A percentile compares a stretch with the other conserved stretches of the same genome.
phyloP scores from a whole-genome alignment of 2,888 invertebrate species.

The Drosophila dives region DNA sequence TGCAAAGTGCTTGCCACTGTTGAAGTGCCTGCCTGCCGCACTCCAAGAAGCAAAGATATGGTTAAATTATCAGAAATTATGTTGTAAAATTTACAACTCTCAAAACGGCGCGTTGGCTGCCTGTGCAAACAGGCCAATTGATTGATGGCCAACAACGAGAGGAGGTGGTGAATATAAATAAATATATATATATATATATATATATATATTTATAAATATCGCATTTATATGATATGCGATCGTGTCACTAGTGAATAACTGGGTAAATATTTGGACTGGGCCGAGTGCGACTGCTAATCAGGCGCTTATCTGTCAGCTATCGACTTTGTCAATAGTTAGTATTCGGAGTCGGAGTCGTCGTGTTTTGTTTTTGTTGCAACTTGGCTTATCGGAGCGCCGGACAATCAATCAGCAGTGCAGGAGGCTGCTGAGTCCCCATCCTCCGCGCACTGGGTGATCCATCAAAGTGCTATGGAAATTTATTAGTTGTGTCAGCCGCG shows the following conservation, averaged over 20 bases:
- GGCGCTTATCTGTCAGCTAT: slow-evolving; percentile 72
- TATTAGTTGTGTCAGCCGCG: slow-evolving; percentile 76
- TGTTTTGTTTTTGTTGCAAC: slow-evolving; percentile 27
- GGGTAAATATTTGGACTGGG: slow-evolving; percentile 66
- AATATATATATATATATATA: not conserved
- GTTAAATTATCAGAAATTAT: slow-evolving; percentile 76
- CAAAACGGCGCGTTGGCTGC: slow-evolving; percentile 21
- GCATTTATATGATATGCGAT: slow-evolving; percentile 24
- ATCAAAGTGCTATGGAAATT: slow-evolving; percentile 57
- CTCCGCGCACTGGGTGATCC: slow-evolving; percentile 36
- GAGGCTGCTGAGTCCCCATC: not conserved
- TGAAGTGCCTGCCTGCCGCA: slow-evolving; percentile 42
- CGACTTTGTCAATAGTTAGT: slow-evolving; percentile 13
- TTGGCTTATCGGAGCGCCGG: slow-evolving; percentile 55
- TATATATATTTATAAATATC: not conserved
- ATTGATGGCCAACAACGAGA: slow-evolving; percentile 57
- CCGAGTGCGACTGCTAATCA: slow-evolving; percentile 64
- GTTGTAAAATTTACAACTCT: slow-evolving; percentile 80
- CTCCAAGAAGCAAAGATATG: slow-evolving; percentile 42
- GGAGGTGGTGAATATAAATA: not conserved
- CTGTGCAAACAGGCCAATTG: slow-evolving; percentile 65
- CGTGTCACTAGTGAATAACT: slow-evolving; percentile 77
- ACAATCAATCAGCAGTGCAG: slow-evolving; percentile 63
- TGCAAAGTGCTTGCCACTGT: slow-evolving; percentile 66
- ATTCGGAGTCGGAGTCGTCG: not conserved